Percentiles rank a stretch among this genome's conserved stretches.
Conservation (phyloP, 2,797 vertebrate genomes). For the Carapus acus region DNA sequence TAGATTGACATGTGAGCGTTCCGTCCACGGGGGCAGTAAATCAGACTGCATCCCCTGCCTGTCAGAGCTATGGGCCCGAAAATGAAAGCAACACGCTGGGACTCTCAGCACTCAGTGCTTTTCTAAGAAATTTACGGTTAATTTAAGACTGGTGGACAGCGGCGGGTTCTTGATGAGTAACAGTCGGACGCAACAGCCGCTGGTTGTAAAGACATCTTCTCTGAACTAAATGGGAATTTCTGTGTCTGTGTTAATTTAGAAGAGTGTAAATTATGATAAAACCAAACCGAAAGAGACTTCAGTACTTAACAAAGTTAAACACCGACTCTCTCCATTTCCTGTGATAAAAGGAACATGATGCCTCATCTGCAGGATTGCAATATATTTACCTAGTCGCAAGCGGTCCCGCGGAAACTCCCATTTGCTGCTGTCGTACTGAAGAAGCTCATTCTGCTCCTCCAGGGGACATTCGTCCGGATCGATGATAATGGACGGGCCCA, state of each 20-base stretch:
- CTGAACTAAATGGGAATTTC: not conserved
- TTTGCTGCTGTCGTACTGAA: constrained; percentile 89
- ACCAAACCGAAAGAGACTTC: too few species aligned
- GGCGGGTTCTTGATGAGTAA: constrained; percentile 54
- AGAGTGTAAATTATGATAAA: not conserved
- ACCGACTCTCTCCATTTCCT: not conserved
- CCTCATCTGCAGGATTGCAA: too few species aligned
- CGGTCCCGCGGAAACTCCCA: constrained; percentile 95
- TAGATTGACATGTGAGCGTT: constrained; percentile 31
- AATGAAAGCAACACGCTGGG: constrained; percentile 65
- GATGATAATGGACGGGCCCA: constrained; percentile 91
- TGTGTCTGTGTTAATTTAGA: constrained; percentile 2
- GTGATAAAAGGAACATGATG: not conserved
- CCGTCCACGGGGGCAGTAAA: constrained; percentile 42
- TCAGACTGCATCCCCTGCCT: constrained; percentile 52
- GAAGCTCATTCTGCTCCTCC: constrained; percentile 86
- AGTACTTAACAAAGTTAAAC: not conserved
- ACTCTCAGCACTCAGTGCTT: constrained; percentile 39
- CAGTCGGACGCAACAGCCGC: constrained; percentile 42
- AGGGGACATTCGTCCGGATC: constrained; percentile 90
- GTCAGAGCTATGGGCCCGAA: constrained; percentile 50
- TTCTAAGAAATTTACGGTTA: constrained; percentile 51
- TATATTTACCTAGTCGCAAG: constrained; percentile 80
- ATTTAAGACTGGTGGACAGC: constrained; percentile 41
- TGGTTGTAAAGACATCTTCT: constrained; percentile 26